These are phyloP conservation scores for Cephalopterus ornatus DNA, from an alignment of 2,113 vertebrate species.

Conservation along the genomic window DNA sequence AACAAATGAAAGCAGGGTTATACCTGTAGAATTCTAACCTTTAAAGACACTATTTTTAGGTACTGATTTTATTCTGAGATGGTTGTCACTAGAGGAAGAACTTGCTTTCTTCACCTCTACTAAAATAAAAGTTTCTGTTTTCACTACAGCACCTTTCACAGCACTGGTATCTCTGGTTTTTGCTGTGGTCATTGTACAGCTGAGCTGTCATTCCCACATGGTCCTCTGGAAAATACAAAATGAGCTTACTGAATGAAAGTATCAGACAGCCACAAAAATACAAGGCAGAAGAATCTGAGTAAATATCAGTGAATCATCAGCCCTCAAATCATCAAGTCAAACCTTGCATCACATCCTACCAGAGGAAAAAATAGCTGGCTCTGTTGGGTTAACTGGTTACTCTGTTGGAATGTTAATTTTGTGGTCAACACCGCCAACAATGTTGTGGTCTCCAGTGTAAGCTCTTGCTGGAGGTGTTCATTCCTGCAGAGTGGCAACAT, in stretches of 20 bases:
- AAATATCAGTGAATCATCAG: neutral
- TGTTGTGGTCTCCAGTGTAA: accelerated
- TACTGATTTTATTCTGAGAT: neutral
- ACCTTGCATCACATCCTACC: neutral
- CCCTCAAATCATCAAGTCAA: neutral
- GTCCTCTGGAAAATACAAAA: neutral
- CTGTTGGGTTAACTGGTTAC: neutral
- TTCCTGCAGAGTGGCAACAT: neutral
- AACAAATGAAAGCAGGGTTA: neutral
- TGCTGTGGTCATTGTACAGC: neutral
- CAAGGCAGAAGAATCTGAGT: neutral
- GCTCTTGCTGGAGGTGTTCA: neutral
- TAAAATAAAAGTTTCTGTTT: neutral
- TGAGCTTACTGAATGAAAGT: neutral
- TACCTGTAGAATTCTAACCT: neutral
- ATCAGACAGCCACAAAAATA: neutral
- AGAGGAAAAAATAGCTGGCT: neutral
- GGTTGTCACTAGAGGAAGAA: neutral
- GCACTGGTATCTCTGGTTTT: neutral
- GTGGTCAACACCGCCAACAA: neutral
- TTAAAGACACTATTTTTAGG: neutral
- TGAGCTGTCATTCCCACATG: neutral
- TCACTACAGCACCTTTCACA: neutral
- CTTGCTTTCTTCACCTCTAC: neutral
- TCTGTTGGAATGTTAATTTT: neutral